Evolutionary conservation across 1,140 invertebrate genomes (phyloP), one percentile per base, ranked within the genome.

Genomic region (Meteorus sp.): DNA sequence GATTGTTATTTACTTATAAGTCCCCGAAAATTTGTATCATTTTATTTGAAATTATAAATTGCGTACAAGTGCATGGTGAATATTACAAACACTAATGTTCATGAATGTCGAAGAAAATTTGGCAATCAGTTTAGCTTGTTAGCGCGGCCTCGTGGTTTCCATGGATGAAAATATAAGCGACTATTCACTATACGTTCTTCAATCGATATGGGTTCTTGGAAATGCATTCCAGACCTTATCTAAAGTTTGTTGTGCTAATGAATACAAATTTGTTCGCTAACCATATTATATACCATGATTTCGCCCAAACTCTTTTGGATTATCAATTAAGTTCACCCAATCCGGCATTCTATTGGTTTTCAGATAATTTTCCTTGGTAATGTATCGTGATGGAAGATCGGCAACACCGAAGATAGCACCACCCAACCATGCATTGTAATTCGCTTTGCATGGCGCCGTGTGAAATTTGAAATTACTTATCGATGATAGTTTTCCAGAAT

Each of bases 401-500:
- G 92, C 89, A 6, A 89, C 88, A 3, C 91, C 91, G 74, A 92
- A 89, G 60, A 97, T 86, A 11, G 94, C 87, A 52, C 92, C 91
- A 72, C 93, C 92, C 8, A 94, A 76, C 93, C 93, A 95, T 22
- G 87, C 84, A 4, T 88, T 86, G 71, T 89, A 95, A 80, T 96
- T 96, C 50, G 90, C 86, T 71, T 92, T 90, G 35, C 86, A 86
- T 4, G 92, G 92, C 17, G 88, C 79, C 9, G 81, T 81, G 69
- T 94, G 92, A 69, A 94, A 90, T 72, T 88, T 88, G 65, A 93
- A 90, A n/a, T 75, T 81, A 59, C 84, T 79, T 11, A 92, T n/a
- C n/a, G n/a, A 71, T 63, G 85, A 84, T 17, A 92, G 77, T 60
- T 84, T 83, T 0, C 85, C 76, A 7, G 82, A 79, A 70, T 94